Conservation (phyloP, 2,797 vertebrate species). For the Channa striata region DNA sequence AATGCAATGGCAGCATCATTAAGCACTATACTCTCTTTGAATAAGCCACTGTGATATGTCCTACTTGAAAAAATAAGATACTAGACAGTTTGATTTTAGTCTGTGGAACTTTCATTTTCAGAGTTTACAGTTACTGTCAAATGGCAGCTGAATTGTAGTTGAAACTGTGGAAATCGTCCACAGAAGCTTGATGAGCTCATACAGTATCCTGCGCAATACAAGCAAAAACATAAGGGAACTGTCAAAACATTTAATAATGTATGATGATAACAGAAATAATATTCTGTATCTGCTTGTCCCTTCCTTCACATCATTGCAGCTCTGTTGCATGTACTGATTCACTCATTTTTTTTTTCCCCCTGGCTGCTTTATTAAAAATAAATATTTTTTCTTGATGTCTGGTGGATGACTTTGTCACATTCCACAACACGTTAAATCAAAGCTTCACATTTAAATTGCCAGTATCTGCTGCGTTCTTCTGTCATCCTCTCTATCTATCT, state of each 20-base stretch:
- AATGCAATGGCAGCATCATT: neutral
- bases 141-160: too few species aligned
- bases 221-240: neutral
- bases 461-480: constrained; percentile 20
- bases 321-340: constrained; percentile 12
- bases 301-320: neutral
- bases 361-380: constrained; percentile 20
- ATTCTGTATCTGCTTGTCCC: constrained; percentile 3
- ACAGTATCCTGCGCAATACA: neutral
- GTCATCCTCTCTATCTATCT: neutral
- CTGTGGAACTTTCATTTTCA: neutral
- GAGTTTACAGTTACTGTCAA: too few species aligned
- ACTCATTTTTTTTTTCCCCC: constrained; percentile 4
- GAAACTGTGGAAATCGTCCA: too few species aligned
- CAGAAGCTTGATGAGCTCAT: too few species aligned
- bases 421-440: constrained; percentile 17
- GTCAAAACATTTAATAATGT: neutral
- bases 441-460: constrained; percentile 19
- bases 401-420: neutral
- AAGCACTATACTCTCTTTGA: constrained; percentile 1
- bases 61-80: neutral
- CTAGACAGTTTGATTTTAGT: neutral
- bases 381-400: neutral
- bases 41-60: constrained; percentile 3
- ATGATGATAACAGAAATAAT: neutral